phyloP scores from a whole-genome alignment of 2,888 invertebrate genomes.

The Ceramica pisi region DNA sequence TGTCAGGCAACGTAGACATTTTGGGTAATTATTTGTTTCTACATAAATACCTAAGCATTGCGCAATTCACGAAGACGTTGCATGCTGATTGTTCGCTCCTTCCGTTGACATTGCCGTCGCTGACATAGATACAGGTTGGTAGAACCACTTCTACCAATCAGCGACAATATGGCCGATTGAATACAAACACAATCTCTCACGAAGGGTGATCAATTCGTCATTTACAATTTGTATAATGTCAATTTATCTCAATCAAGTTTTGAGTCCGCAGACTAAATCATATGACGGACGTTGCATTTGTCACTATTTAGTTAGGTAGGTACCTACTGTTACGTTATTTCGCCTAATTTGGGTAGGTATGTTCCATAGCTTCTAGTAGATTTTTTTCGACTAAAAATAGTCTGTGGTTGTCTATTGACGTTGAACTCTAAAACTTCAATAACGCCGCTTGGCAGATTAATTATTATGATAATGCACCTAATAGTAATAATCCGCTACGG shows the following conservation, averaged over 20 bases:
- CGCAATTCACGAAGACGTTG: constrained; percentile 36
- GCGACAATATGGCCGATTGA: constrained; percentile 75
- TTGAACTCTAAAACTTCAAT: neutral
- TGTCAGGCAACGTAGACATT: neutral
- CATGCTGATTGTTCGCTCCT: constrained; percentile 47
- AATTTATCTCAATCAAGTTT: constrained; percentile 83
- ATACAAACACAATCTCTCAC: constrained; percentile 73
- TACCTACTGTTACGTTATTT: constrained; percentile 43
- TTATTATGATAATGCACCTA: neutral
- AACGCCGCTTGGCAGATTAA: neutral
- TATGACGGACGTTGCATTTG: constrained; percentile 57
- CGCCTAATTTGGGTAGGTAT: constrained; percentile 40
- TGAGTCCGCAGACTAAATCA: constrained; percentile 56
- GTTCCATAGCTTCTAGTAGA: constrained; percentile 36
- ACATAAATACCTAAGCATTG: constrained; percentile 7
- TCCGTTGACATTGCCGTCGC: constrained; percentile 60
- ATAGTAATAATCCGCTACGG: neutral
- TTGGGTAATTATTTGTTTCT: constrained; percentile 7
- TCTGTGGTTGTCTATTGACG: neutral
- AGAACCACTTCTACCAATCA: constrained; percentile 79
- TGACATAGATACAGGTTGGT: constrained; percentile 60
- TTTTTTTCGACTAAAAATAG: neutral
- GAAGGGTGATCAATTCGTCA: constrained; percentile 88
- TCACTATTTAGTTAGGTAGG: constrained; percentile 51
- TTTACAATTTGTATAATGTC: constrained; percentile 89